Base-by-base conservation (phyloP, 1,140 invertebrate genomes). In the Xylocopa sonorina region DNA sequence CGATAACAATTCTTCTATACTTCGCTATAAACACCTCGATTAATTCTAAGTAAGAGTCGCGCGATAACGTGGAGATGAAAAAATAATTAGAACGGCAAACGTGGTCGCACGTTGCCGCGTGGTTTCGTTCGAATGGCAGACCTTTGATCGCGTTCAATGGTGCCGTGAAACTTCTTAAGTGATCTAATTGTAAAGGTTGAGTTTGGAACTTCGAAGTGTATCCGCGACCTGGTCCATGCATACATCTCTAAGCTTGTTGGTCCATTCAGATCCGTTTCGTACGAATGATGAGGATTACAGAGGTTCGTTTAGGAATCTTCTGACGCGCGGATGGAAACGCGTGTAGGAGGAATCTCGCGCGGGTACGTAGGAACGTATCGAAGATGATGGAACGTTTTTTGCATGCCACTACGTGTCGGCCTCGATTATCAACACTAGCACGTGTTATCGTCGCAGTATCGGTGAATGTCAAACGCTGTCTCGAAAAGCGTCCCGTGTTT, bases 121-220 rank as follows among this genome's bases (percentile, higher is more conserved):
- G n/a, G 43, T 16, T n/a, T 62, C 57, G 21, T 27, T 51, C 53
- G 43, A n/a, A 63, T 32, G 10, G 16, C 27, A 63, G 63, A 68
- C 63, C 53, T n/a, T 76, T 55, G 74, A 57, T 68, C 50, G 27
- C 27, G 48, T 46, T 51, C 48, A 32, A 55, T 55, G 24, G 48
- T 46, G n/a, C 67, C 62, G 62, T 32, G 50, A 48, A 29, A 63
- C 51, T 67, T 67, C 64, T 67, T 67, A 67, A 68, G 64, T 68
- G 64, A 68, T 68, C 64, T 68, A 68, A 68, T 68, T 68, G 64
- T 68, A 68, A 51, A 68, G 48, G 21, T 51, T 68, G 64, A 68
- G 64, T 68, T 68, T 51, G 64, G 41, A 32, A 68, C 34, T 48
- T n/a, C 18, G 34, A 3, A 41, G 34, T 18, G 27, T 51, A 14